Evolutionary conservation across 2,113 vertebrate species (phyloP).

Genomic region (Numida meleagris): DNA sequence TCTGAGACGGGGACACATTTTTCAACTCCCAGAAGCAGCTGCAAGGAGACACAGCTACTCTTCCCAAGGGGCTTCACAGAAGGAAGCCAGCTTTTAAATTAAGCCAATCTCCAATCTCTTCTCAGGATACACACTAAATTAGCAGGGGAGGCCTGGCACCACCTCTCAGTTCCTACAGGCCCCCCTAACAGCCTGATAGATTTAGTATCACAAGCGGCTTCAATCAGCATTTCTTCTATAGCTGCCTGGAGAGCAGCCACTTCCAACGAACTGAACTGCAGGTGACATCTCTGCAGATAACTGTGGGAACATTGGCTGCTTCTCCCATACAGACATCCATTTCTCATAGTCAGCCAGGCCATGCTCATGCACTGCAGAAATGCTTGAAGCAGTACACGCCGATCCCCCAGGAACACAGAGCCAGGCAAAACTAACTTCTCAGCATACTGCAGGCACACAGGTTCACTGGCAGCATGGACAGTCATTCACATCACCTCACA

Average conservation of each 20-base stretch:
- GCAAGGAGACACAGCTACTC: neutral
- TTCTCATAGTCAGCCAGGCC: neutral
- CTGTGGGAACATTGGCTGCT: neutral
- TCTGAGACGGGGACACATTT: neutral
- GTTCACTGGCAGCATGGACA: neutral
- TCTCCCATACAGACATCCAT: neutral
- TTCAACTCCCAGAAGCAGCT: neutral
- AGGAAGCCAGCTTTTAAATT: neutral
- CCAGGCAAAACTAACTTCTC: neutral
- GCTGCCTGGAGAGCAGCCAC: neutral
- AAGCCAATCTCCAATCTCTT: neutral
- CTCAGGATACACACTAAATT: neutral
- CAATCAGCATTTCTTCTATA: neutral
- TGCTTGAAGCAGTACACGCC: neutral
- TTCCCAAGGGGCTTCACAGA: neutral
- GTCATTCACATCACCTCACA: too few relatives aligned
- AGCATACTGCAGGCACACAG: fast-evolving
- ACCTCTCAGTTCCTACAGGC: neutral
- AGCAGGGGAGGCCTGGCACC: neutral
- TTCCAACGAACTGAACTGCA: neutral
- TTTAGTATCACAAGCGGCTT: neutral
- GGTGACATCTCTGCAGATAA: neutral
- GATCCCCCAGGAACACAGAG: fast-evolving
- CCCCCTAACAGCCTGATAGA: neutral
- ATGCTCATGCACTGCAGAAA: neutral